Evolutionary conservation across 2,888 invertebrate species (phyloP), one percentile per base, ranked within the genome.

Genomic region (Hirtodrosophila alboralis): DNA sequence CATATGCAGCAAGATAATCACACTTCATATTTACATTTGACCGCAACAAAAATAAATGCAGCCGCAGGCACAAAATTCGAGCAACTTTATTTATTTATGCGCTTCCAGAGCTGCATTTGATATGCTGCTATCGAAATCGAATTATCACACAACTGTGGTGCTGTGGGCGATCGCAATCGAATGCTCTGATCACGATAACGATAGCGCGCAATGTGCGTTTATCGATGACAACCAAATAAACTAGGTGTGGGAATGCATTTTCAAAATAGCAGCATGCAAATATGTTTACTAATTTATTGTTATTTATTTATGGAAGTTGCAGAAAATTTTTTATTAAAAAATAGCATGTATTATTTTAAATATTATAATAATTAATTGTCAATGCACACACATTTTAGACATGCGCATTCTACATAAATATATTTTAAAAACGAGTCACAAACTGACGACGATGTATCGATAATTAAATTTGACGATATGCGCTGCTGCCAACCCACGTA

Each of bases 71-170:
- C 14, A 45, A 40, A 70, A 70, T 59, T 70, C 43, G 61, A 54
- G 57, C 36, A 54, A 75, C 76, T 79, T 79, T 75, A 75, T 79
- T 75, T 78, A 75, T 77, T 77, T 79, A 79, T 75, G 76, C 73
- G 73, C 73, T 69, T 51, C 0, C 54, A 77, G 52, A 58, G 78
- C 65, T 77, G 74, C 68, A 62, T 72, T 59, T 23, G 16, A 1
- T 30, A 18, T 21, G 27, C 30, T 23, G 26, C 40, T 33, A 77
- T 74, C 65, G 70, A 36, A 33, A 45, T 58, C 66, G 62, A 62
- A 8, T 6, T 28, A 26, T 34, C 27, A 16, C 6, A n/a, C 14
- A 16, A 0, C 9, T 2, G 23, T 6, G 5, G 3, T 2, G 23
- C 5, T 4, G 3, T 1, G 18, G 18, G 18, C 18, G 18, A 18